phyloP scores from a whole-genome alignment of 2,113 vertebrate genomes.

The Ahaetulla prasina region DNA sequence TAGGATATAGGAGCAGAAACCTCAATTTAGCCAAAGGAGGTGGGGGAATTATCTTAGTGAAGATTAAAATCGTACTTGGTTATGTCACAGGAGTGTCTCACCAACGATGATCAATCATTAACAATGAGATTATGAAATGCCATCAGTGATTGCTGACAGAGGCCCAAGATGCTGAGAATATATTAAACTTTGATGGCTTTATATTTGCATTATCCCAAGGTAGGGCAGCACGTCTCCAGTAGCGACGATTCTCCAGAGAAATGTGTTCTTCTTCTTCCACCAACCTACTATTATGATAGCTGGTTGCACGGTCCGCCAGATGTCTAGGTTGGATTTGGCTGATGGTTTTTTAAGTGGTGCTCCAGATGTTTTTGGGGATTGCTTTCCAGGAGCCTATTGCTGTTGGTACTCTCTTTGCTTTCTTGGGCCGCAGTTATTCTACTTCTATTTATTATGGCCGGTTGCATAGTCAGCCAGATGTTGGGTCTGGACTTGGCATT shows the following conservation, averaged over 20 bases:
- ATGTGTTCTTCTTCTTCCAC: neutral
- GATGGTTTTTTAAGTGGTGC: neutral
- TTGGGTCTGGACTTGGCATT: no score
- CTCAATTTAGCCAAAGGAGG: neutral
- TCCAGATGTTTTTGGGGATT: neutral
- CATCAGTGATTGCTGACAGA: constrained; percentile 20
- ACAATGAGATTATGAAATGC: constrained; percentile 9
- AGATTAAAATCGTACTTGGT: constrained; percentile 19
- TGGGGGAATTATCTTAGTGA: neutral
- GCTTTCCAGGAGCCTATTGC: neutral
- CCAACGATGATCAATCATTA: constrained; percentile 28
- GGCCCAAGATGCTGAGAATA: constrained; percentile 14
- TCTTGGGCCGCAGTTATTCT: neutral
- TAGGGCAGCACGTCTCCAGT: constrained; percentile 52
- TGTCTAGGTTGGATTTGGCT: neutral
- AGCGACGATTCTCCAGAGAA: constrained; percentile 45
- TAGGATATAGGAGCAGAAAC: neutral
- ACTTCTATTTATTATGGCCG: neutral
- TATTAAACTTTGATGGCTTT: constrained; percentile 59
- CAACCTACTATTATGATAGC: neutral
- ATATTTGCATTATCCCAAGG: constrained; percentile 50
- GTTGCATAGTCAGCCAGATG: no score
- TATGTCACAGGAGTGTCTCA: neutral
- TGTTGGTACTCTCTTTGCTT: neutral
- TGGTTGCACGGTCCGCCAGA: neutral